Evolutionary conservation across 1,140 invertebrate genomes (phyloP).

Genomic region (Drosophila chauvacae): DNA sequence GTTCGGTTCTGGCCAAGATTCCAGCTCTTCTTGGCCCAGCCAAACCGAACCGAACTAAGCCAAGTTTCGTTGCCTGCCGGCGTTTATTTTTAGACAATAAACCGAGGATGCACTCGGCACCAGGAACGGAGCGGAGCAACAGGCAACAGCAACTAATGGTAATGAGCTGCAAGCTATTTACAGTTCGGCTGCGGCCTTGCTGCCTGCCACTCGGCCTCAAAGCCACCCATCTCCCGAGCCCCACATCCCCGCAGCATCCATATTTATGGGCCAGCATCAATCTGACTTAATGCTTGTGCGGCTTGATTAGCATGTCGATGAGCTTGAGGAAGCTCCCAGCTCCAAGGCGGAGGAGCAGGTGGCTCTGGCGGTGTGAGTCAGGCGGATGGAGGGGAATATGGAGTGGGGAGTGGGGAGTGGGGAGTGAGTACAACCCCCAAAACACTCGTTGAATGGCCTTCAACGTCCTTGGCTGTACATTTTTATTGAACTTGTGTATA

Average conservation of each 20-base stretch:
- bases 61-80: conserved; percentile 26
- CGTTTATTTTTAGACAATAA: conserved; percentile 80
- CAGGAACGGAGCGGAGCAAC: conserved; percentile 23
- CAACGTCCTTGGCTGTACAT: conserved; percentile 80
- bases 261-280: conserved; percentile 76
- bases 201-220: conserved; percentile 19
- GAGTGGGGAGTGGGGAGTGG: not conserved
- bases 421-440: conserved; percentile 65
- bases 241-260: conserved; percentile 24
- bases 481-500: conserved; percentile 69
- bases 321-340: conserved; percentile 35
- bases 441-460: conserved; percentile 81
- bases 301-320: conserved; percentile 70
- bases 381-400: not conserved
- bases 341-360: conserved; percentile 13
- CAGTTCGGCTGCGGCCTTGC: conserved; percentile 73
- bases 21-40: not conserved
- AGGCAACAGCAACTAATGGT: conserved; percentile 63
- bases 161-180: conserved; percentile 80
- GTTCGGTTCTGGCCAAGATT: conserved; percentile 6
- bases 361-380: conserved; percentile 1
- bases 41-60: conserved; percentile 33
- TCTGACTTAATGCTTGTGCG: conserved; percentile 67
- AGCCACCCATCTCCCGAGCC: conserved; percentile 27
- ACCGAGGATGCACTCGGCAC: conserved; percentile 53